Percentiles rank a stretch among this genome's conserved stretches.
phyloP scores from a whole-genome alignment of 2,888 invertebrate species.

The Trachelus stipa region DNA sequence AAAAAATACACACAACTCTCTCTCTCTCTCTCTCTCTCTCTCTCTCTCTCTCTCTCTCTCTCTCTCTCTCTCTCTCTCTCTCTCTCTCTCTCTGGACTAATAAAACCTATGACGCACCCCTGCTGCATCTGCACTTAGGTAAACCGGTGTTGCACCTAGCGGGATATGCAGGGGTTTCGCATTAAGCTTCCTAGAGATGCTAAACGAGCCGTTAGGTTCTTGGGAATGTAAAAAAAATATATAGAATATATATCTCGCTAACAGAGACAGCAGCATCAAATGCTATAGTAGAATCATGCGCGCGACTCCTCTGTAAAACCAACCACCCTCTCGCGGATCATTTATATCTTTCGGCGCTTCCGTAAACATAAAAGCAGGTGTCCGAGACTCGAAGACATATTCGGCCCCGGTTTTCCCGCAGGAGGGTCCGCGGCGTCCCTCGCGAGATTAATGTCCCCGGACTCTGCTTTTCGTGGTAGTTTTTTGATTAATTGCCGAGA shows the following conservation, averaged over 20 bases:
- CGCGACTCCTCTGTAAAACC: background rate
- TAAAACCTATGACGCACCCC: background rate
- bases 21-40: no score
- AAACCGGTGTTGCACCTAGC: background rate
- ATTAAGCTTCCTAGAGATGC: background rate
- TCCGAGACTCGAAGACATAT: constrained; percentile 19
- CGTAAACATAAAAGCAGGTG: constrained; percentile 3
- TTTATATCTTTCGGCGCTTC: constrained; percentile 16
- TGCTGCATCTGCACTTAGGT: background rate
- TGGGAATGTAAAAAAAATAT: background rate
- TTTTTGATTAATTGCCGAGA: constrained; percentile 27
- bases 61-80: no score
- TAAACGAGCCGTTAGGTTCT: background rate
- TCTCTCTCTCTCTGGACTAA: background rate
- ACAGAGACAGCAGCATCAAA: background rate
- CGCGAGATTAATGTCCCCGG: constrained; percentile 25
- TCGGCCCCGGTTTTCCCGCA: background rate
- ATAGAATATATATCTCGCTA: background rate
- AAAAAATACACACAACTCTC: background rate
- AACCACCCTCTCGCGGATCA: background rate
- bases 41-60: no score
- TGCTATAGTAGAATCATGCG: background rate
- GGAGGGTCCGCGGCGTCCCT: background rate
- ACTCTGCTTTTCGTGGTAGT: constrained; percentile 20
- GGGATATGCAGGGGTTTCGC: background rate